Percentiles rank a stretch among this genome's conserved stretches.
phyloP scores from a whole-genome alignment of 2,797 vertebrate genomes.

The Chiloscyllium punctatum region DNA sequence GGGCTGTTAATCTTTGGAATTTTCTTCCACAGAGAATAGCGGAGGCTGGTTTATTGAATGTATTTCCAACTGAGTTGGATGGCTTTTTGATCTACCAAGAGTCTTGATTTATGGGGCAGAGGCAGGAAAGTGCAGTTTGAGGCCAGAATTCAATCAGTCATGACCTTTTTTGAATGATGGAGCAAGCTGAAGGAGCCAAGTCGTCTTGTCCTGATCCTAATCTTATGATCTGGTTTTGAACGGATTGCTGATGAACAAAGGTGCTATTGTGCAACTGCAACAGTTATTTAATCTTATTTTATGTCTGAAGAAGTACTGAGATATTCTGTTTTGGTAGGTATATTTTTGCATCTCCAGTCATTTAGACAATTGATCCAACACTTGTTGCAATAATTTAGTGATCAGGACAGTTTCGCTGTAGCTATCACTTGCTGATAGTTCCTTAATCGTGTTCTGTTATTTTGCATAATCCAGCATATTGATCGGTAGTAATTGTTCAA shows the following conservation, averaged over 20 bases:
- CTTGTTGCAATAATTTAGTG: background rate
- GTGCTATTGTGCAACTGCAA: background rate
- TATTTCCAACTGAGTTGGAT: no score
- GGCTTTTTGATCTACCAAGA: no score
- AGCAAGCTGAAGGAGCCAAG: no score
- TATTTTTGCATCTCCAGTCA: background rate
- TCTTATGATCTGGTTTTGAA: background rate
- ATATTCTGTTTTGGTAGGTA: background rate
- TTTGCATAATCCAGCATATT: background rate
- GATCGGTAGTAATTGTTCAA: background rate
- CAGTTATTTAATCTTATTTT: background rate
- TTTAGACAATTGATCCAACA: background rate
- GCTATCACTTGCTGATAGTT: background rate
- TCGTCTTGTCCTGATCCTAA: no score
- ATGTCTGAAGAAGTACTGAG: background rate
- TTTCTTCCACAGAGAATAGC: no score
- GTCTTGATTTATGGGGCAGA: no score
- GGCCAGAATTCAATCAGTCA: no score
- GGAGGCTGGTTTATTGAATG: no score
- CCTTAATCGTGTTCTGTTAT: background rate
- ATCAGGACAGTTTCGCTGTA: background rate
- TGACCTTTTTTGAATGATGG: no score
- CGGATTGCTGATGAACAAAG: constrained; percentile 20
- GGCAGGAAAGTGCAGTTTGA: no score
- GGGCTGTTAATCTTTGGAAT: no score